These are phyloP conservation scores for Anoplopoma fimbria DNA, from an alignment of 2,113 vertebrate species.

Conservation along the genomic window DNA sequence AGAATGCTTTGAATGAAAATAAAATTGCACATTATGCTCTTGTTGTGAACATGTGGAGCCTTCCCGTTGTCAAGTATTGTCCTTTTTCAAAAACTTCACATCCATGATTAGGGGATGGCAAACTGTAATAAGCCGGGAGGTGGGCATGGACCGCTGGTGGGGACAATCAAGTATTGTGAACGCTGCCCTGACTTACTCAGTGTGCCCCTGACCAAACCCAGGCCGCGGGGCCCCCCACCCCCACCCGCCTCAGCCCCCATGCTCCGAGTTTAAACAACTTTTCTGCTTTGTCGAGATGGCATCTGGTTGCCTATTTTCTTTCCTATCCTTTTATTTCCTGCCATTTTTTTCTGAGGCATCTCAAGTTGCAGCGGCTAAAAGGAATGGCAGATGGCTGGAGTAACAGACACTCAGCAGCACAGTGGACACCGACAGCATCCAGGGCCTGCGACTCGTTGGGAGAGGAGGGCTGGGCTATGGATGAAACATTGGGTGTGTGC, in stretches of 20 bases:
- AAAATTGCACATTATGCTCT: slow-evolving; percentile 67
- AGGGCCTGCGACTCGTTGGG: slow-evolving; percentile 71
- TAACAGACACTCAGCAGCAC: slow-evolving; percentile 83
- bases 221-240: neutral
- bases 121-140: slow-evolving; percentile 63
- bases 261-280: slow-evolving; percentile 83
- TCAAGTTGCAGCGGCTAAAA: slow-evolving; percentile 85
- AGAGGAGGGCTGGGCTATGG: slow-evolving; percentile 61
- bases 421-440: slow-evolving; percentile 80
- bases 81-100: slow-evolving; percentile 43
- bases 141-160: slow-evolving; percentile 44
- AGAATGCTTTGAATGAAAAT: slow-evolving; percentile 67
- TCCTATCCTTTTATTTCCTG: slow-evolving; percentile 81
- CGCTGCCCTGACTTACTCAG: slow-evolving; percentile 43
- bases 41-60: slow-evolving; percentile 64
- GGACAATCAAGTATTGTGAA: slow-evolving; percentile 68
- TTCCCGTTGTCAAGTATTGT: slow-evolving; percentile 54
- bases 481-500: slow-evolving; percentile 65
- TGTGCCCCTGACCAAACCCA: slow-evolving; percentile 41
- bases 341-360: slow-evolving; percentile 79
- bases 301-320: slow-evolving; percentile 87
- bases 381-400: slow-evolving; percentile 88
- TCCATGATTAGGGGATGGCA: slow-evolving; percentile 64
- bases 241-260: slow-evolving; percentile 40
- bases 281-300: slow-evolving; percentile 82